Base-by-base conservation (phyloP, 2,797 vertebrate genomes). In the Etheostoma nigrum region DNA sequence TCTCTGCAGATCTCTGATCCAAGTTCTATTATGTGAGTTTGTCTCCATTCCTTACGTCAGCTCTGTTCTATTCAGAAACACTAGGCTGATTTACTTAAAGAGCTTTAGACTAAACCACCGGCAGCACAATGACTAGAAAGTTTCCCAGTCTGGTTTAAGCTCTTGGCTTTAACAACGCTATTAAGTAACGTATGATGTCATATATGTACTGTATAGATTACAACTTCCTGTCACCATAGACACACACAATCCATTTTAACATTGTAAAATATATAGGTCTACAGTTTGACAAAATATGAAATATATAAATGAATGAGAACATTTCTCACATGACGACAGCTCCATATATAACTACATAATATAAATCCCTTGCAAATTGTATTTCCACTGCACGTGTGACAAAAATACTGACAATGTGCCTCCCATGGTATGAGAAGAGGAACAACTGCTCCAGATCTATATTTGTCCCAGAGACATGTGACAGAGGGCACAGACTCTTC, bases 381-480 rank as follows among this genome's bases (percentile, higher is more conserved):
- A 49, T 85, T 83, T 83, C 72, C 44, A 67, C 40, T 65, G 23
- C 30, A 59, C 55, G 73, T 42, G 55, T 58, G 69, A 52, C 62
- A 61, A 30, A 82, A 85, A 87, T 86, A 88, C 64, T 49, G 30
- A 7, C 66, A 68, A 21, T 30, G 63, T 66, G 73, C 71, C 67
- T 79, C 45, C 71, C 60, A 36, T 69, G 86, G 76, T 64, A 88
- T 79, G 80, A 30, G 62, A 49, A 81, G 44, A 62, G 36, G 53
- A 86, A 81, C 86, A 90, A 91, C 85, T 87, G 90, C 78, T 78
- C 70, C 70, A 53, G 30, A 76, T 87, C 89, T 93, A 91, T 91
- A 90, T 91, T 87, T 78, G 86, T 90, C 74, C 42, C 67, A 51
- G 68, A 59, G 49, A 72, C 49, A 62, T 57, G 65, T 71, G 84